Percentiles rank a stretch among this genome's conserved stretches.
These are phyloP conservation scores for Emydocephalus ijimae DNA, from an alignment of 2,113 vertebrate genomes.

Conservation along the genomic window DNA sequence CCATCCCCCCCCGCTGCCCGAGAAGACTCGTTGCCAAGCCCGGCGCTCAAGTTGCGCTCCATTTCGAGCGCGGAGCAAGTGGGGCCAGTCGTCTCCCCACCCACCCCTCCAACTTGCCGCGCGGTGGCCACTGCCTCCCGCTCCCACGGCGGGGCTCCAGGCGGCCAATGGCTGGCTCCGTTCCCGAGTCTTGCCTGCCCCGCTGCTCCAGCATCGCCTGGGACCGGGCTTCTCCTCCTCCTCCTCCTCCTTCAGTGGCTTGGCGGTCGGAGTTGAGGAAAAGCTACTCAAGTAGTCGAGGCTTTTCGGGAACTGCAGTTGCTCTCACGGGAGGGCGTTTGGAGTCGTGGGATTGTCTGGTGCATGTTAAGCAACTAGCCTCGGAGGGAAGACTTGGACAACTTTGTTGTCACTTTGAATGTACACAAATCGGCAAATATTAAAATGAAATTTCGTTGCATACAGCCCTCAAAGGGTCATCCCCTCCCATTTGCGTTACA, in stretches of 20 bases:
- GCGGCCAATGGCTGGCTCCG: neutral
- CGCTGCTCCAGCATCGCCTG: neutral
- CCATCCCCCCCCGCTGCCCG: neutral
- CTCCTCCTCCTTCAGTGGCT: neutral
- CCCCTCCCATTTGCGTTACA: too few relatives aligned
- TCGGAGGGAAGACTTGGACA: neutral
- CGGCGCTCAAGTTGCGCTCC: conserved; percentile 45
- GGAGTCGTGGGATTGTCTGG: neutral
- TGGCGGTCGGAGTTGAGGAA: neutral
- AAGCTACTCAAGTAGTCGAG: neutral
- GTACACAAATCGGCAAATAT: too few relatives aligned
- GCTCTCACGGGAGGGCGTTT: neutral
- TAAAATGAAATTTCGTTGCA: too few relatives aligned
- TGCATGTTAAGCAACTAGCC: neutral
- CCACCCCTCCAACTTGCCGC: too few relatives aligned
- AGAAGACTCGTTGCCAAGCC: conserved; percentile 48
- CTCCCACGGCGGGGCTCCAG: neutral
- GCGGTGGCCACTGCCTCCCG: neutral
- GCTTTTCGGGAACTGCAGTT: neutral
- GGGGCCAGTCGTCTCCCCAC: neutral
- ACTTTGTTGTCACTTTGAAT: too few relatives aligned
- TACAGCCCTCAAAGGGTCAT: too few relatives aligned
- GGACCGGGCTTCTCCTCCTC: neutral
- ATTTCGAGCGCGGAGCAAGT: conserved; percentile 1
- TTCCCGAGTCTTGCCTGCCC: neutral